Percentiles rank a stretch among this genome's conserved stretches.
Conservation (phyloP, 2,113 vertebrate genomes). For the Ictalurus furcatus region DNA sequence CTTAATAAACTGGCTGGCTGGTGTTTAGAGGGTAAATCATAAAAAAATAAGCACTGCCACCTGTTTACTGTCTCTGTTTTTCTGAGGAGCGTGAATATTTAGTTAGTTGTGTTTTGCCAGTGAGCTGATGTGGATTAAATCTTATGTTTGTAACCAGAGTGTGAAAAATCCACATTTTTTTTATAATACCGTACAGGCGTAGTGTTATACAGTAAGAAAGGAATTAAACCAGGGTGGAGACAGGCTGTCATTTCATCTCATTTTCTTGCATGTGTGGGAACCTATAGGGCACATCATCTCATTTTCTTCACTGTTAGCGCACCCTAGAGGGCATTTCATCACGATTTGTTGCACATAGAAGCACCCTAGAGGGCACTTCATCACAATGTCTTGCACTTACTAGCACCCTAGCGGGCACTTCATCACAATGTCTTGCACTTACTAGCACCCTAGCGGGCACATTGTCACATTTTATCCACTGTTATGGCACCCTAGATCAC, state of each 20-base stretch:
- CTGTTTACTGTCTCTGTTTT: slow-evolving; percentile 46
- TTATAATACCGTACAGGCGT: background rate
- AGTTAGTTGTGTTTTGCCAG: background rate
- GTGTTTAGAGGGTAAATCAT: slow-evolving; percentile 19
- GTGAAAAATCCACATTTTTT: background rate
- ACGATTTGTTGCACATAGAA: background rate
- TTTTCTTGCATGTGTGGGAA: background rate
- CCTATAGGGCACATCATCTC: background rate
- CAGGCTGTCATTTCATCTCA: background rate
- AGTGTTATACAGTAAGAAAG: background rate
- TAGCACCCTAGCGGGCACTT: background rate
- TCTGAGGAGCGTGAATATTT: background rate
- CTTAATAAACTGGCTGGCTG: slow-evolving; percentile 34
- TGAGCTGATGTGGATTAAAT: background rate
- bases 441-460: background rate
- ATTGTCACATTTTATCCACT: background rate
- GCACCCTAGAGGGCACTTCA: background rate
- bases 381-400: background rate
- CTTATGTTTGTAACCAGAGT: background rate
- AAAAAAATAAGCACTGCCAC: slow-evolving; percentile 39
- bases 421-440: background rate
- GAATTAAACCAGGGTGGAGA: background rate
- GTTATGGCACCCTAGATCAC: too few species aligned
- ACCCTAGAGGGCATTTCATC: background rate
- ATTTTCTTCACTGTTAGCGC: accelerated